Evolutionary conservation across 1,140 invertebrate species (phyloP).

Genomic region (Diplogasteroides magnus): DNA sequence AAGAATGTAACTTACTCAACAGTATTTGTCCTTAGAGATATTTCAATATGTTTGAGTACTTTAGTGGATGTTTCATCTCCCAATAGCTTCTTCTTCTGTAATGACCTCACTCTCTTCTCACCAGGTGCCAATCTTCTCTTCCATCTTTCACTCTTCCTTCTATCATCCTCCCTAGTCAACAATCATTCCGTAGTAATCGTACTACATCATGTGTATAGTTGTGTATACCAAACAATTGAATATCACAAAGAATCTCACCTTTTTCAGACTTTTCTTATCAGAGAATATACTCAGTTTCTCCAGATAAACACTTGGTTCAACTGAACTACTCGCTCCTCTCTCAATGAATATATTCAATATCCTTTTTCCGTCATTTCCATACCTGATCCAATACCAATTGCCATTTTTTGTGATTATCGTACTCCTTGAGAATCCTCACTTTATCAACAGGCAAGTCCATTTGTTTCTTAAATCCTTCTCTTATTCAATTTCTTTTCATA

Average conservation of each 20-base stretch:
- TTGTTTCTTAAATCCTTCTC: constrained; percentile 68
- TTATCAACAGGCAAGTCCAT: constrained; percentile 99
- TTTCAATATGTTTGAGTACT: constrained; percentile 92
- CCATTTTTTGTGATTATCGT: constrained; percentile 98
- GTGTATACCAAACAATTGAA: constrained; percentile 18
- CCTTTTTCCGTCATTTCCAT: constrained; percentile 60
- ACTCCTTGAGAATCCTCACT: constrained; percentile 88
- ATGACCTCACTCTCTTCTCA: too few species aligned
- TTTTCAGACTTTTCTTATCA: constrained; percentile 49
- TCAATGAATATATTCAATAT: constrained; percentile 8
- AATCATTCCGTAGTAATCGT: constrained; percentile 42
- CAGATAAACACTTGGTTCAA: constrained; percentile 49
- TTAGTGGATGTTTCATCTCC: constrained; percentile 95
- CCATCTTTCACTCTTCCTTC: too few species aligned
- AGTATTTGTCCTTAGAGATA: constrained; percentile 93
- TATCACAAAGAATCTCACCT: constrained; percentile 29
- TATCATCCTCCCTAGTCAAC: too few species aligned
- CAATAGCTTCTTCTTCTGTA: constrained; percentile 87
- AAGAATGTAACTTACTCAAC: constrained; percentile 76
- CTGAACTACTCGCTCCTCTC: constrained; percentile 6
- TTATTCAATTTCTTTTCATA: constrained; percentile 14
- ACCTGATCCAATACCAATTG: constrained; percentile 95
- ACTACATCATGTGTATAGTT: constrained; percentile 16
- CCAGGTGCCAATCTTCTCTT: too few species aligned
- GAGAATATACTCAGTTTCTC: constrained; percentile 44